These are phyloP conservation scores for Notarius lentiginosus DNA, from an alignment of 2,113 vertebrate species.

Conservation along the genomic window DNA sequence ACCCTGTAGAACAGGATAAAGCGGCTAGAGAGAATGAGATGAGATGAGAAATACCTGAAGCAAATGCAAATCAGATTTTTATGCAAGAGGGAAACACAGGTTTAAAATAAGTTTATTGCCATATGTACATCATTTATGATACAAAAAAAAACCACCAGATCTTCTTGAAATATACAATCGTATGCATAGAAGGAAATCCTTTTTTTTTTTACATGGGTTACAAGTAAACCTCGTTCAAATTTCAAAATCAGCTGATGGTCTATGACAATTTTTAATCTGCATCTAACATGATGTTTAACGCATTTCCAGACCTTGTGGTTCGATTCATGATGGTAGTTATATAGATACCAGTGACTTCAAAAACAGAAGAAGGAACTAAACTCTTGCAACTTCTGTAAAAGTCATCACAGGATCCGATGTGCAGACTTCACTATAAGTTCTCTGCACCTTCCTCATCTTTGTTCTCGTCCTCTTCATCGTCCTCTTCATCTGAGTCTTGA, in stretches of 20 bases:
- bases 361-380: not conserved
- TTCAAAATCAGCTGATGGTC: not conserved
- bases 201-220: not conserved
- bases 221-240: not conserved
- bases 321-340: not conserved
- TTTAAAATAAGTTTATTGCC: constrained; percentile 48
- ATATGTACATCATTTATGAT: constrained; percentile 51
- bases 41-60: not conserved
- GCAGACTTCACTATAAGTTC: not conserved
- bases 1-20: no score
- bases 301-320: not conserved
- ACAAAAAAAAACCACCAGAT: constrained; percentile 24
- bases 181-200: not conserved
- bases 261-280: not conserved
- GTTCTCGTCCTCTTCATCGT: constrained; percentile 55
- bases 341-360: not conserved
- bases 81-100: not conserved
- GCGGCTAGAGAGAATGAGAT: no score
- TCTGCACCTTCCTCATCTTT: not conserved
- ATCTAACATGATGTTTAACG: not conserved
- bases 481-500: constrained; percentile 68
- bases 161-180: constrained; percentile 19
- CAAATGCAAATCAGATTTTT: not conserved
- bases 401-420: not conserved
- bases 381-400: not conserved